Conservation (phyloP, 2,113 vertebrate species). For the Misgurnus mizolepis region DNA sequence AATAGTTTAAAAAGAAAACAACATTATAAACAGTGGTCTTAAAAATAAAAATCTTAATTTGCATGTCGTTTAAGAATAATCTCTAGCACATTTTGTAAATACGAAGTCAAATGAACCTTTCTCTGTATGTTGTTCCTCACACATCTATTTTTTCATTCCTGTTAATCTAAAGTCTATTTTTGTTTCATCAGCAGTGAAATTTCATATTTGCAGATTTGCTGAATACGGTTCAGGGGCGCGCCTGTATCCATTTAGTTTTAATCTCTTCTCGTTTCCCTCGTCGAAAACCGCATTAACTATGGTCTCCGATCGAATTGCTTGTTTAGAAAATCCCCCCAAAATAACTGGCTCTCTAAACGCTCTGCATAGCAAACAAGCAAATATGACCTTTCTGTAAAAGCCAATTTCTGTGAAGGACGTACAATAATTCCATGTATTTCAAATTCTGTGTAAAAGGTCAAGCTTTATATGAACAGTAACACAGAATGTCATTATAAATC, state of each 20-base stretch:
- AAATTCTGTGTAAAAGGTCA: constrained; percentile 61
- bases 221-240: background rate
- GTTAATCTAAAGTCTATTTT: background rate
- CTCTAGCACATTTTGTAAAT: background rate
- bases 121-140: background rate
- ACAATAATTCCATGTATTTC: constrained; percentile 56
- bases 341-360: constrained; percentile 30
- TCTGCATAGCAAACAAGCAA: constrained; percentile 52
- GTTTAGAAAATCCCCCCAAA: constrained; percentile 4
- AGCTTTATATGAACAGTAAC: constrained; percentile 44
- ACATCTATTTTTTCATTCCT: background rate
- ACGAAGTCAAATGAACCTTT: background rate
- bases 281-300: background rate
- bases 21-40: too few species aligned
- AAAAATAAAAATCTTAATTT: too few species aligned
- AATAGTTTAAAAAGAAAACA: too few species aligned
- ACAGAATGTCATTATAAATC: background rate
- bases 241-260: background rate
- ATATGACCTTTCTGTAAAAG: constrained; percentile 62
- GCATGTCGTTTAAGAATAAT: too few species aligned
- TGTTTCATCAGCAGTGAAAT: background rate
- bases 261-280: background rate
- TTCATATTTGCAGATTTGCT: background rate
- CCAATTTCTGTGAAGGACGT: constrained; percentile 55
- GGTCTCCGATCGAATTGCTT: background rate